Evolutionary conservation across 2,113 vertebrate genomes (phyloP), one percentile per base, ranked within the genome.

Genomic region (Pangasianodon hypophthalmus): DNA sequence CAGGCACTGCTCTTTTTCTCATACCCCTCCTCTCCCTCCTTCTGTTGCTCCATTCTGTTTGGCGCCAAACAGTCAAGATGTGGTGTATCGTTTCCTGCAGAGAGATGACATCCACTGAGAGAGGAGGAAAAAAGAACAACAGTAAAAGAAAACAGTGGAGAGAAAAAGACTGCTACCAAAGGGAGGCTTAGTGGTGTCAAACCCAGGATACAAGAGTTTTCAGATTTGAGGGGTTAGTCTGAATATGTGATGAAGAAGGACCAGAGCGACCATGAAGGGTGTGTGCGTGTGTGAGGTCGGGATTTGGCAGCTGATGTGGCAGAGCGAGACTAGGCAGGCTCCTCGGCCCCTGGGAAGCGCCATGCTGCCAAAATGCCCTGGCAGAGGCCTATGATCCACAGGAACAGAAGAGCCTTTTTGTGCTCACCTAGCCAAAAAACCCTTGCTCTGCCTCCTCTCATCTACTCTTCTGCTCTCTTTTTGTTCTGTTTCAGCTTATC

Each of bases 61-160:
- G 44, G 62, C 90, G 92, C 92, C 93, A 94, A 90, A 89, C 88
- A 93, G 92, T 92, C 88, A 89, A 90, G 87, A 92, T 91, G 92
- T 92, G 84, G 93, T 87, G 90, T 92, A 92, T 94, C 73, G 93
- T 94, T 94, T 94, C 92, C 92, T 92, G 93, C n/a, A 86, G 88
- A 88, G 90, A 86, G 91, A 93, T 95, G 94, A 95, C 91, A 91
- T 93, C 87, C 89, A 88, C 93, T 92, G 94, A 93, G 67, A 85
- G 73, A 83, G 58, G 87, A 50, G 83, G 81, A 93, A 92, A 93
- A 91, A 92, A 85, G 90, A 88, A 86, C 52, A 89, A 92, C 88
- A 88, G 86, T 84, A 64, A 92, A 91, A 91, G 92, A 91, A 80
- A 90, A 92, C 48, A 32, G 52, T 52, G 85, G 87, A 81, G 80